Conservation (phyloP, 2,797 vertebrate species). For the Sternarchorhynchus goeldii region DNA sequence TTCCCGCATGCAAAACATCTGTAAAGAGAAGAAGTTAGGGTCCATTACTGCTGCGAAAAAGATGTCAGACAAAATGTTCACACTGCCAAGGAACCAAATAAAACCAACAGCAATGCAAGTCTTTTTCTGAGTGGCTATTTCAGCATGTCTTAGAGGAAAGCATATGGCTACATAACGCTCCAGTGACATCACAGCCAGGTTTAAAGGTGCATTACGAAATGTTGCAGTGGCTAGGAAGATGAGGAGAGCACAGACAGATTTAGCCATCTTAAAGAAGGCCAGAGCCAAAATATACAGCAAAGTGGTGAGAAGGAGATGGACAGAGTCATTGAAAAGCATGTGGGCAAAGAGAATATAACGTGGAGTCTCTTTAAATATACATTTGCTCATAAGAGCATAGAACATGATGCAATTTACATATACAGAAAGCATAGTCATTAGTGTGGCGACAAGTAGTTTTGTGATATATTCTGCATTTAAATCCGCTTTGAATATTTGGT, state of each 20-base stretch:
- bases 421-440: constrained; percentile 51
- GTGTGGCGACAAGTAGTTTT: constrained; percentile 16
- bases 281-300: constrained; percentile 41
- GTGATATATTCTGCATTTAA: not conserved
- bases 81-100: constrained; percentile 58
- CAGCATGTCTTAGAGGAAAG: constrained; percentile 64
- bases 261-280: constrained; percentile 27
- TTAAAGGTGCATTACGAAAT: constrained; percentile 60
- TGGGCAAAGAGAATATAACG: constrained; percentile 63
- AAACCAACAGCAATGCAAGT: constrained; percentile 50
- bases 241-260: constrained; percentile 56
- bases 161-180: constrained; percentile 72
- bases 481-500: constrained; percentile 1
- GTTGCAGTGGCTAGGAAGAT: constrained; percentile 19
- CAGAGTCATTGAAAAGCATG: constrained; percentile 62
- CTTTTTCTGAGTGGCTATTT: constrained; percentile 60
- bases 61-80: constrained; percentile 43
- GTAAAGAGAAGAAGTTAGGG: not conserved
- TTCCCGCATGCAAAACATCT: constrained; percentile 20
- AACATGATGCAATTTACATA: constrained; percentile 61
- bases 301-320: constrained; percentile 47
- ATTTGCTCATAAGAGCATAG: constrained; percentile 58
- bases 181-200: constrained; percentile 70
- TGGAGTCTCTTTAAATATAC: constrained; percentile 58
- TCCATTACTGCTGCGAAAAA: constrained; percentile 37